Evolutionary conservation across 2,113 vertebrate species (phyloP).

Genomic region (Marmota flaviventris): DNA sequence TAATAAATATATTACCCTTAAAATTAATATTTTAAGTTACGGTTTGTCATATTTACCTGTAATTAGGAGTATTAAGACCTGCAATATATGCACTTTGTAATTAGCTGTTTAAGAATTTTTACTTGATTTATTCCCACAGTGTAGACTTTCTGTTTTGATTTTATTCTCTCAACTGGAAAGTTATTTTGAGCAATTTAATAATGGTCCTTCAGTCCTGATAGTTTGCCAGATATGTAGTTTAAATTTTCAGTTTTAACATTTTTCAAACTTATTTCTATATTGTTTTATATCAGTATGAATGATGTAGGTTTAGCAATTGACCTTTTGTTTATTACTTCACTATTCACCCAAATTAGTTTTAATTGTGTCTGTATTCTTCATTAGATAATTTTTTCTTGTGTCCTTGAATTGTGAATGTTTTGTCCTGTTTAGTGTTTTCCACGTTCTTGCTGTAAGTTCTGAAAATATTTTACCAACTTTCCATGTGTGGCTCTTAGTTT

Average conservation of each 20-base stretch:
- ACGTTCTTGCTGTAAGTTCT: not conserved
- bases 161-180: conserved; percentile 34
- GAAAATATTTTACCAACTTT: conserved; percentile 43
- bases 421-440: conserved; percentile 53
- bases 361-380: conserved; percentile 37
- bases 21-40: not conserved
- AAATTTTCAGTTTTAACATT: conserved; percentile 42
- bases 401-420: conserved; percentile 51
- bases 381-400: conserved; percentile 60
- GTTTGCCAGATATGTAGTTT: not conserved
- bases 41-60: conserved; percentile 40
- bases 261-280: conserved; percentile 46
- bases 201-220: not conserved
- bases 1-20: not conserved
- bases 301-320: conserved; percentile 2
- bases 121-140: conserved; percentile 4
- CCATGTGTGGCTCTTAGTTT: conserved; percentile 41
- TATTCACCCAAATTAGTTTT: conserved; percentile 29
- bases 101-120: conserved; percentile 32
- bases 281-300: conserved; percentile 25
- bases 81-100: not conserved
- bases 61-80: conserved; percentile 47
- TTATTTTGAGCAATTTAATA: conserved; percentile 37
- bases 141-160: not conserved
- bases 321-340: conserved; percentile 33